Conservation (phyloP, 1,140 invertebrate genomes). For the Periplaneta americana region DNA sequence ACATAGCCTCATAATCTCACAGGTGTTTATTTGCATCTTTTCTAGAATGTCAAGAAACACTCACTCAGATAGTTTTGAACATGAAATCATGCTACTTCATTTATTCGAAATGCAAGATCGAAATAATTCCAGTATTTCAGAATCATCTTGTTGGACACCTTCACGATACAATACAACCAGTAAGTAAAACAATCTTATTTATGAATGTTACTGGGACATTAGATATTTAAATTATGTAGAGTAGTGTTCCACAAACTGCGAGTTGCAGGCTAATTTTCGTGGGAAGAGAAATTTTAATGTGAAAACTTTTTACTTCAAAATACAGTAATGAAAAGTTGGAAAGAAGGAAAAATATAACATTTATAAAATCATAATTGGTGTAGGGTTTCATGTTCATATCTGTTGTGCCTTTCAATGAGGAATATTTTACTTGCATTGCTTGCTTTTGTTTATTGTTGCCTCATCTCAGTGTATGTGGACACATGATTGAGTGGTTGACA, state of each 20-base stretch:
- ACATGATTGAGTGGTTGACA: no score
- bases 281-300: background rate
- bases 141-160: background rate
- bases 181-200: background rate
- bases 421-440: no score
- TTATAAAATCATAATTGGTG: no score
- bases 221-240: background rate
- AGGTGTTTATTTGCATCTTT: conserved; percentile 3
- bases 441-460: no score
- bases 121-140: conserved; percentile 21
- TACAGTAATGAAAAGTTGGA: no score
- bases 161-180: background rate
- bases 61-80: conserved; percentile 32
- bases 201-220: no score
- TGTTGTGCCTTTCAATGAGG: no score
- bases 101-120: conserved; percentile 46
- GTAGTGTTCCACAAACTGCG: background rate
- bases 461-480: no score
- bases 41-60: conserved; percentile 3
- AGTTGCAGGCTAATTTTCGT: background rate
- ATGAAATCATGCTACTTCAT: conserved; percentile 46
- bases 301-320: background rate
- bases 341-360: no score
- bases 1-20: no score
- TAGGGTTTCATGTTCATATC: background rate